Conservation (phyloP, 1,140 invertebrate species). For the Acyrthosiphon pisum region DNA sequence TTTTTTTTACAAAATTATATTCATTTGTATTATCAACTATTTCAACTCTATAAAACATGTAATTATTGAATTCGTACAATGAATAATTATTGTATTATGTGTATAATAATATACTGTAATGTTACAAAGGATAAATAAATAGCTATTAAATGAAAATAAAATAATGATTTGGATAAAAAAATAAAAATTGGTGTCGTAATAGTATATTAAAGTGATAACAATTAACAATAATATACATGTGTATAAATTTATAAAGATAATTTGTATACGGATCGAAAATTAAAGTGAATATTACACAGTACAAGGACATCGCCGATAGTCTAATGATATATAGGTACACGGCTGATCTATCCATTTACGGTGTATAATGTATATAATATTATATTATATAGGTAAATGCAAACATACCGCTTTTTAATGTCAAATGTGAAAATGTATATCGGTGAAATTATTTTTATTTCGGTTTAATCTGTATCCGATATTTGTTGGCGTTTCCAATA, state of each 20-base stretch:
- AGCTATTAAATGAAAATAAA: background rate
- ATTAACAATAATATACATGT: background rate
- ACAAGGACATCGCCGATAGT: background rate
- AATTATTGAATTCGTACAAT: background rate
- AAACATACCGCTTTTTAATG: background rate
- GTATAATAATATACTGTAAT: too few species aligned
- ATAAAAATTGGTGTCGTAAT: background rate
- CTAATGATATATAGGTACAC: background rate
- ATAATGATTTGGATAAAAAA: background rate
- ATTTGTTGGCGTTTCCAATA: background rate
- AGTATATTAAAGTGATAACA: background rate
- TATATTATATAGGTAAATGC: background rate
- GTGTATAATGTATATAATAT: background rate
- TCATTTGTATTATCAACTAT: background rate
- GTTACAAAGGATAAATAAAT: too few species aligned
- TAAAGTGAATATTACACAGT: constrained; percentile 4
- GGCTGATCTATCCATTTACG: background rate
- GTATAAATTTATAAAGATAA: background rate
- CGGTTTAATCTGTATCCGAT: background rate
- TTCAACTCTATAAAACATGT: too few species aligned
- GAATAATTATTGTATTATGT: too few species aligned
- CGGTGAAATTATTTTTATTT: background rate
- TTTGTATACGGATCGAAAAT: background rate
- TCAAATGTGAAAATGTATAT: background rate
- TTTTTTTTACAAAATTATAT: background rate